Evolutionary conservation across 2,113 vertebrate species (phyloP).

Genomic region (Solea senegalensis): DNA sequence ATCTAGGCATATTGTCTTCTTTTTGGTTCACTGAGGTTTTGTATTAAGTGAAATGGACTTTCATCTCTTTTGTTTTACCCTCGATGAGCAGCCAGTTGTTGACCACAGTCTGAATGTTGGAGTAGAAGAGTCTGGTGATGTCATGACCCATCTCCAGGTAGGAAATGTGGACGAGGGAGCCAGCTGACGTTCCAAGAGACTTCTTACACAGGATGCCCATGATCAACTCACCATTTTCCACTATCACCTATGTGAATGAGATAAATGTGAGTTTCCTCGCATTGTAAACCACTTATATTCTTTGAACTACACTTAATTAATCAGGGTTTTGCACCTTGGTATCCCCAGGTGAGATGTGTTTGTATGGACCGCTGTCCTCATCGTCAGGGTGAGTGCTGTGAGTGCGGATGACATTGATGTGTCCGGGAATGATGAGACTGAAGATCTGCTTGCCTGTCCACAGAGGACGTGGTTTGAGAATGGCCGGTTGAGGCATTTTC

Average conservation of each 20-base stretch:
- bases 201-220: conserved; percentile 99
- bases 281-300: too few relatives aligned
- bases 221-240: conserved; percentile 96
- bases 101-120: conserved; percentile 97
- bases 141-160: conserved; percentile 98
- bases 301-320: not conserved
- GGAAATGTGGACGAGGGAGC: conserved; percentile 95
- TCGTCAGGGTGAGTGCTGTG: conserved; percentile 98
- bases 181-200: conserved; percentile 93
- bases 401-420: conserved; percentile 96
- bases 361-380: conserved; percentile 95
- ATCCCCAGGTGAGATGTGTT: conserved; percentile 96
- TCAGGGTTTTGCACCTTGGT: conserved; percentile 85
- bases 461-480: conserved; percentile 92
- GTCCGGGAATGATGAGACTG: conserved; percentile 95
- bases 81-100: conserved; percentile 99
- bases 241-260: conserved; percentile 84
- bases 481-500: conserved; percentile 94
- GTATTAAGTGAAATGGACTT: too few relatives aligned
- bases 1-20: too few relatives aligned
- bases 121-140: conserved; percentile 94
- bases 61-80: conserved; percentile 70
- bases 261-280: not conserved
- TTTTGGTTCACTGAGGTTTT: too few relatives aligned
- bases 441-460: conserved; percentile 98